Evolutionary conservation across 2,888 invertebrate species (phyloP).

Genomic region (Spilosoma lubricipeda): DNA sequence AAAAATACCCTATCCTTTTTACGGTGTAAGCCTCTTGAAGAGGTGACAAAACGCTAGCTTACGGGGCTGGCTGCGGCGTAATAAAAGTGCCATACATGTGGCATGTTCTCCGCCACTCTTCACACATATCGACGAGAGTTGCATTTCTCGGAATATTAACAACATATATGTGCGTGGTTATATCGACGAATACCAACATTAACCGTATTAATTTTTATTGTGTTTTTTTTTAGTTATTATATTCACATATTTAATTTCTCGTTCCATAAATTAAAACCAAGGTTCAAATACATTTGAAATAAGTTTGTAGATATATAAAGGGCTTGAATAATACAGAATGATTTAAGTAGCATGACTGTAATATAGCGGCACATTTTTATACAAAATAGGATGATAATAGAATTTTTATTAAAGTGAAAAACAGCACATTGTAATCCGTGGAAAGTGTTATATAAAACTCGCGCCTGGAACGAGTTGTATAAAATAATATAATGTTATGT

Average conservation of each 20-base stretch:
- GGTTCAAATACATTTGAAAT: neutral
- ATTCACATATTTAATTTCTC: neutral
- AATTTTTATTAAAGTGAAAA: constrained; percentile 25
- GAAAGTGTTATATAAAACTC: constrained; percentile 54
- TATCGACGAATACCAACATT: constrained; percentile 1
- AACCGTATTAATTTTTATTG: neutral
- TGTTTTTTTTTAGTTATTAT: neutral
- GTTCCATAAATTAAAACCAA: neutral
- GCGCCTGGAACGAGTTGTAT: constrained; percentile 56
- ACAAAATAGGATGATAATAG: constrained; percentile 6
- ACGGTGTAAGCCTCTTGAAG: constrained; percentile 70
- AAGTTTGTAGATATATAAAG: neutral
- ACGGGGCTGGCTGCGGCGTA: constrained; percentile 58
- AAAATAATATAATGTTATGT: constrained; percentile 72
- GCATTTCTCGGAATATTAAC: constrained; percentile 30
- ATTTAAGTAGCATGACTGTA: neutral
- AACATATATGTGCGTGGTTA: constrained; percentile 18
- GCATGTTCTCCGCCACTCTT: constrained; percentile 40
- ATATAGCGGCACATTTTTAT: neutral
- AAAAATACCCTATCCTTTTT: constrained; percentile 72
- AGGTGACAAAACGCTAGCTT: constrained; percentile 73
- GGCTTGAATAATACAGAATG: neutral
- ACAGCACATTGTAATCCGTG: constrained; percentile 41
- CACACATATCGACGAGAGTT: constrained; percentile 43
- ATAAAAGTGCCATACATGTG: constrained; percentile 67